phyloP scores from a whole-genome alignment of 2,888 invertebrate genomes.

The Saturnia japonica region DNA sequence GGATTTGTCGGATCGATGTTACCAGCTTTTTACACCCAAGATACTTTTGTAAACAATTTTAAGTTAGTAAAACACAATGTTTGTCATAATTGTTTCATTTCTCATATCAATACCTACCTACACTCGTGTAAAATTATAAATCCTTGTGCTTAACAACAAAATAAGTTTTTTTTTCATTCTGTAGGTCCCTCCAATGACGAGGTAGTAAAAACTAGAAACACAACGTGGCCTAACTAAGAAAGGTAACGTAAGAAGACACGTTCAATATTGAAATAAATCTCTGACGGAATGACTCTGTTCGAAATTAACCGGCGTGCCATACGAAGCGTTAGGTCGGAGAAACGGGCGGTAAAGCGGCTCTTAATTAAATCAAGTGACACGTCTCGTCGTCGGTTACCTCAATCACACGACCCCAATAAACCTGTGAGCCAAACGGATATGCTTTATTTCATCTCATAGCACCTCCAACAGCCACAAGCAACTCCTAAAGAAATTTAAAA shows the following conservation, averaged over 20 bases:
- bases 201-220: neutral
- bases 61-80: neutral
- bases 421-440: constrained; percentile 62
- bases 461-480: constrained; percentile 35
- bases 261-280: constrained; percentile 77
- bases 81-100: neutral
- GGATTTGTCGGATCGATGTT: constrained; percentile 69
- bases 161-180: neutral
- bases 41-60: constrained; percentile 20
- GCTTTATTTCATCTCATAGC: constrained; percentile 53
- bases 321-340: constrained; percentile 68
- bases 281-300: constrained; percentile 66
- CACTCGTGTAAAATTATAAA: neutral
- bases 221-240: constrained; percentile 3
- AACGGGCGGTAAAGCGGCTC: constrained; percentile 78
- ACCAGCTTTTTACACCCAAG: constrained; percentile 31
- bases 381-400: constrained; percentile 76
- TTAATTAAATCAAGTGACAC: constrained; percentile 82
- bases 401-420: constrained; percentile 81
- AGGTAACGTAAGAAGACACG: constrained; percentile 31
- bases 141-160: neutral
- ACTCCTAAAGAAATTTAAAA: constrained; percentile 18
- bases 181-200: neutral
- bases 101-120: neutral
- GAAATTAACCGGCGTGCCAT: constrained; percentile 71